Evolutionary conservation across 1,140 invertebrate genomes (phyloP).

Genomic region (Camponotus pennsylvanicus): DNA sequence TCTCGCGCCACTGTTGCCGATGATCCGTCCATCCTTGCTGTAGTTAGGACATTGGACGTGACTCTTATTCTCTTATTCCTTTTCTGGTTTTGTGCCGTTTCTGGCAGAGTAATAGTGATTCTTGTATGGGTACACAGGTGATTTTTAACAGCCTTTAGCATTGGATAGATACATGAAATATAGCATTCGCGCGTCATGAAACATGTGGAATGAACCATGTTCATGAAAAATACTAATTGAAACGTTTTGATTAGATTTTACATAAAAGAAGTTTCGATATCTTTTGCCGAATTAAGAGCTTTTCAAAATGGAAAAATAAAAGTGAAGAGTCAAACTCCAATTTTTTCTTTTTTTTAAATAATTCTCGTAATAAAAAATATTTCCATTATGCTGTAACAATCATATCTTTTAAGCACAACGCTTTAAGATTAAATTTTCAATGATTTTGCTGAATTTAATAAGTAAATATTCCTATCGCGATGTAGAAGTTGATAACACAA

Average conservation of each 20-base stretch:
- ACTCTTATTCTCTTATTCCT: constrained; percentile 74
- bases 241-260: background rate
- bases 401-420: constrained; percentile 3
- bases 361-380: background rate
- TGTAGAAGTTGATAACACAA: constrained; percentile 43
- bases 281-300: constrained; percentile 51
- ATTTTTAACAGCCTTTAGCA: constrained; percentile 54
- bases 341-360: background rate
- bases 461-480: background rate
- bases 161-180: constrained; percentile 28
- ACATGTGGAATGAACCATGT: constrained; percentile 42
- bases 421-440: constrained; percentile 25
- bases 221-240: constrained; percentile 8
- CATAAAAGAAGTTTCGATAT: constrained; percentile 28
- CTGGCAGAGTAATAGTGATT: constrained; percentile 69
- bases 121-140: constrained; percentile 82
- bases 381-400: constrained; percentile 3
- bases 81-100: constrained; percentile 71
- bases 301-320: constrained; percentile 10
- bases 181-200: background rate
- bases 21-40: constrained; percentile 75
- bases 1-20: constrained; percentile 79
- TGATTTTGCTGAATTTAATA: constrained; percentile 38
- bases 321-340: constrained; percentile 1
- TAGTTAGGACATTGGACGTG: constrained; percentile 71